Conservation (phyloP, 2,888 invertebrate species). For the Ischnus inquisitorius region DNA sequence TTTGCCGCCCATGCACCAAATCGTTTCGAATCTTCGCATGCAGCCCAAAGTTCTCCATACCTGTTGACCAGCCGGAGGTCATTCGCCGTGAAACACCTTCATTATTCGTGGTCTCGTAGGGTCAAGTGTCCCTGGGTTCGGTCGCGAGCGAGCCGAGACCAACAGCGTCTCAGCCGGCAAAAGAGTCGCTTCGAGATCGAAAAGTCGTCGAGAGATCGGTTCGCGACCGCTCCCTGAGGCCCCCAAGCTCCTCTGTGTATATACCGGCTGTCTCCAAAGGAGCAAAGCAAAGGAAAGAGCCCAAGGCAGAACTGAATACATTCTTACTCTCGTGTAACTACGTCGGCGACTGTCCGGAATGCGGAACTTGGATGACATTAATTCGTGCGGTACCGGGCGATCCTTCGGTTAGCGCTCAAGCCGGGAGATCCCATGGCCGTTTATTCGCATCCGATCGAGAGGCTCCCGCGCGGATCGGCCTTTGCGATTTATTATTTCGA, state of each 20-base stretch:
- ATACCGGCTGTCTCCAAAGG: conserved; percentile 18
- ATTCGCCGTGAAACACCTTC: conserved; percentile 71
- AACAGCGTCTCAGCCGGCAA: conserved; percentile 50
- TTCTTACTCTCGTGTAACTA: conserved; percentile 64
- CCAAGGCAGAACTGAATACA: conserved; percentile 63
- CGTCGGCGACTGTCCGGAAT: conserved; percentile 74
- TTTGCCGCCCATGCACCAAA: not conserved
- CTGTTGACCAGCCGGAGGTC: conserved; percentile 66
- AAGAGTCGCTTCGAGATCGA: conserved; percentile 53
- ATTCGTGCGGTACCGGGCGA: conserved; percentile 72
- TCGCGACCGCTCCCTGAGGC: conserved; percentile 20
- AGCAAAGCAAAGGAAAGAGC: conserved; percentile 21
- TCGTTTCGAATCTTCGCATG: conserved; percentile 18
- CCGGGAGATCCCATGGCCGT: conserved; percentile 26
- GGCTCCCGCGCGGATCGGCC: conserved; percentile 16
- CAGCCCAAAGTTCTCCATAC: conserved; percentile 53
- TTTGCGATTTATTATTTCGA: conserved; percentile 67
- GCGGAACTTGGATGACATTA: conserved; percentile 80
- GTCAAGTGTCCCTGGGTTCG: conserved; percentile 39
- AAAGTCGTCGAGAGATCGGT: conserved; percentile 44
- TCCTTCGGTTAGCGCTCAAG: conserved; percentile 37
- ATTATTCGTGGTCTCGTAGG: conserved; percentile 71
- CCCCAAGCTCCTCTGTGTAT: not conserved
- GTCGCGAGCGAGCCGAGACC: conserved; percentile 9
- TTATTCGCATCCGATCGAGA: conserved; percentile 55